Base-by-base conservation (phyloP, 2,888 invertebrate species). In the Exocentrus adspersus region DNA sequence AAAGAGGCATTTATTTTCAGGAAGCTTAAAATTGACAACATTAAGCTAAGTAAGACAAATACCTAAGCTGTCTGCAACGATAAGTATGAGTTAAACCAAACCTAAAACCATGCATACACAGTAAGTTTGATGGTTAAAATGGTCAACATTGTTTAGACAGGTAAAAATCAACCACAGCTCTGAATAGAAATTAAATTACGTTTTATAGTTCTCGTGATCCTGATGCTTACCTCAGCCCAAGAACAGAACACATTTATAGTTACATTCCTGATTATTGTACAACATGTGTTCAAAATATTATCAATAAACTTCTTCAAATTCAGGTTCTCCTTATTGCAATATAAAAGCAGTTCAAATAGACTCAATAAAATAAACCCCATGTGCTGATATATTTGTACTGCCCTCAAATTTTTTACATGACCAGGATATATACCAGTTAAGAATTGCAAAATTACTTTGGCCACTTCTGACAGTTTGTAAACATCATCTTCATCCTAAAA, bases 161-260 rank as follows among this genome's bases (percentile, higher is more conserved):
- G n/a, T n/a, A n/a, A n/a, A n/a, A n/a, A n/a, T n/a, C n/a, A n/a
- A n/a, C n/a, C n/a, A n/a, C n/a, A n/a, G n/a, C n/a, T n/a, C n/a
- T n/a, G n/a, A n/a, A n/a, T n/a, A n/a, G n/a, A n/a, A n/a, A n/a
- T n/a, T n/a, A n/a, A n/a, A n/a, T n/a, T n/a, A n/a, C n/a, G n/a
- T n/a, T 65, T n/a, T 70, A 57, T 21, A 75, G 54, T 58, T 72
- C 72, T 16, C 69, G 75, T 79, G 56, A 46, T 69, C 70, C 54
- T 16, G 30, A 28, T 48, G 58, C 62, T 72, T 73, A 81, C 81
- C 75, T 82, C 81, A 14, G 79, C 80, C 82, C 82, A 82, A 46
- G 70, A 57, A 68, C 78, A 78, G 65, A 72, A 82, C 2, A 81
- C 76, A 67, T 79, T 70, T 10, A 82, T 43, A 10, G 82, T 78